Conservation (phyloP, 2,888 invertebrate species). For the Athalia rosae region DNA sequence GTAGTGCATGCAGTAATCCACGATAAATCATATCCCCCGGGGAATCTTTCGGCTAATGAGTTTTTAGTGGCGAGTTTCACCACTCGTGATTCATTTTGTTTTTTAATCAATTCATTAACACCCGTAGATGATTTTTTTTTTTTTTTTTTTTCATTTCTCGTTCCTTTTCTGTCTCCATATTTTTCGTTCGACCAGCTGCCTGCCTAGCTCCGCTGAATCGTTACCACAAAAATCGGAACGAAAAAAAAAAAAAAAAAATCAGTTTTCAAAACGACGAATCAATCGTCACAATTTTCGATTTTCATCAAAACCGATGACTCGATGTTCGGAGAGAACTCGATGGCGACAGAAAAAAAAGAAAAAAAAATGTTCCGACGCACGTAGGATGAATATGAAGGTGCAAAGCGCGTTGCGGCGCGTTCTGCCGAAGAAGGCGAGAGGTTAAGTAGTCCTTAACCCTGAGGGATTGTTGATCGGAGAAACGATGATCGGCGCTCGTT, state of each 20-base stretch:
- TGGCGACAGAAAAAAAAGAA: background rate
- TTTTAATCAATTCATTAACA: conserved; percentile 70
- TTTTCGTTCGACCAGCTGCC: background rate
- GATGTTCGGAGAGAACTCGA: too few relatives aligned
- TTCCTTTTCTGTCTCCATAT: background rate
- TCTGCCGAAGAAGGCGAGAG: conserved; percentile 2
- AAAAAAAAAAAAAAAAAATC: background rate
- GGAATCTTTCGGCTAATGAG: conserved; percentile 68
- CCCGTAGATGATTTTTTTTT: background rate
- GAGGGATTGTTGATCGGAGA: conserved; percentile 36
- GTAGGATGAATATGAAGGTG: background rate
- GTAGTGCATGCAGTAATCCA: conserved; percentile 65
- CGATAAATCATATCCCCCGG: conserved; percentile 66
- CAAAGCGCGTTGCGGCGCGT: background rate
- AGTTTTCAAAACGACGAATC: too few relatives aligned
- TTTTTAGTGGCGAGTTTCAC: conserved; percentile 64
- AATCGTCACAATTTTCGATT: too few relatives aligned
- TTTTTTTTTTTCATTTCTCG: background rate
- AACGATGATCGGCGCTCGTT: conserved; percentile 29
- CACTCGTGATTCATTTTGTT: conserved; percentile 61
- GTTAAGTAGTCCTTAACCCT: conserved; percentile 41
- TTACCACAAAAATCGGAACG: background rate
- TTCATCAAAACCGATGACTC: too few relatives aligned
- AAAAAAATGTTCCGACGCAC: background rate
- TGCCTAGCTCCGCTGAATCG: background rate